Conservation (phyloP, 2,888 invertebrate genomes). For the Meghimatium bilineatum region DNA sequence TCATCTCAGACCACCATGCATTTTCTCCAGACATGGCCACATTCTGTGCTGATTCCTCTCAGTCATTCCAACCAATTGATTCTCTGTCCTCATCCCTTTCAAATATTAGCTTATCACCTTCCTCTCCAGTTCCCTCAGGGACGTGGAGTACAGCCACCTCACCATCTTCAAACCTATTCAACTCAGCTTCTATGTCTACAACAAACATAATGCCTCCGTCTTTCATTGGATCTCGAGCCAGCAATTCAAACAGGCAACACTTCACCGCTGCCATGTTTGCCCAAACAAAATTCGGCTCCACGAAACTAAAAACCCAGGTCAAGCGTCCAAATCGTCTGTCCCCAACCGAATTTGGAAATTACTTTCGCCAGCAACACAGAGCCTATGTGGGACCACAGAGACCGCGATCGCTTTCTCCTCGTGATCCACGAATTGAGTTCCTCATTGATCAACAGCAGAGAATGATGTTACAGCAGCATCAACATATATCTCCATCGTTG, state of each 20-base stretch:
- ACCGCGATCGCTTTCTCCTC: slow-evolving; percentile 71
- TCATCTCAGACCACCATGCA: slow-evolving; percentile 20
- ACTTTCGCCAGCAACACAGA: slow-evolving; percentile 76
- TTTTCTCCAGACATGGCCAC: slow-evolving; percentile 35
- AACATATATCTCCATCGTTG: slow-evolving; percentile 54
- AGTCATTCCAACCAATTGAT: slow-evolving; percentile 85
- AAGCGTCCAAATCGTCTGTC: slow-evolving; percentile 94
- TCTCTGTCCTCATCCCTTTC: slow-evolving; percentile 82
- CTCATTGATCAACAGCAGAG: slow-evolving; percentile 69
- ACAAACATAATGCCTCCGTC: slow-evolving; percentile 26
- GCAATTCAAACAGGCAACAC: slow-evolving; percentile 53
- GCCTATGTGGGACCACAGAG: slow-evolving; percentile 57
- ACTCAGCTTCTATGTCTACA: slow-evolving; percentile 50
- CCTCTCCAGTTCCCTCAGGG: slow-evolving; percentile 59
- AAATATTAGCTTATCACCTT: slow-evolving; percentile 81
- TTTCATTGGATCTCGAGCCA: slow-evolving; percentile 15
- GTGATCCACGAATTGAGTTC: slow-evolving; percentile 70
- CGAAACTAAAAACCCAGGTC: slow-evolving; percentile 91
- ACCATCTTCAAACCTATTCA: slow-evolving; percentile 56
- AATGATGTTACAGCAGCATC: slow-evolving; percentile 56
- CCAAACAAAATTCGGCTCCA: slow-evolving; percentile 99
- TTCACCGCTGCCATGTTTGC: slow-evolving; percentile 98
- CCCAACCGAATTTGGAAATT: slow-evolving; percentile 86
- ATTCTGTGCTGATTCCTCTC: slow-evolving; percentile 78
- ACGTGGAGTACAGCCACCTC: slow-evolving; percentile 61